phyloP scores from a whole-genome alignment of 2,888 invertebrate species.

The Geophilus truncorum region DNA sequence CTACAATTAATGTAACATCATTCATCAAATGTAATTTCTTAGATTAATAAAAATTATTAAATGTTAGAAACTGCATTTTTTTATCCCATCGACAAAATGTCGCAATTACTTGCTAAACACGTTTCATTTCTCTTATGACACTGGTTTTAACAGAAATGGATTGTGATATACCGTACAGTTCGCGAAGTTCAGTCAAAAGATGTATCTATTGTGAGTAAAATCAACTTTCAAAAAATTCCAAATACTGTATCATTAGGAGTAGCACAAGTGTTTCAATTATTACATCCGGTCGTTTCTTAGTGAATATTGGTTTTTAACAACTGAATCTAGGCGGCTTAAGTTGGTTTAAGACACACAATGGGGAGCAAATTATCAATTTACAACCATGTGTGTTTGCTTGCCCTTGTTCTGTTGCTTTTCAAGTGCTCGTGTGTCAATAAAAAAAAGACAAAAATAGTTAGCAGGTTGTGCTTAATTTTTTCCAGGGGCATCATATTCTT shows the following conservation, averaged over 20 bases:
- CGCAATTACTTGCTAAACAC: not conserved
- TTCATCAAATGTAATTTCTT: conserved; percentile 22
- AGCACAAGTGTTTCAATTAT: not conserved
- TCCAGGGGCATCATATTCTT: not conserved
- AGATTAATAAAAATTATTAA: conserved; percentile 25
- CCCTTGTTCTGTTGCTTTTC: not conserved
- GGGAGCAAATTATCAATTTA: not conserved
- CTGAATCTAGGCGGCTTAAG: not conserved
- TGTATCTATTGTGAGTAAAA: not conserved
- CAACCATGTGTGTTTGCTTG: not conserved
- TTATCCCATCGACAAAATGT: not conserved
- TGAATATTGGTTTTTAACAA: not conserved
- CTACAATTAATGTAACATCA: not conserved
- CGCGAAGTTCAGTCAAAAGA: not conserved
- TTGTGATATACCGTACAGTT: not conserved
- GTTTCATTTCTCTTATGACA: not conserved
- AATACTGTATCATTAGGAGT: not conserved
- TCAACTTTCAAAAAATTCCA: no score
- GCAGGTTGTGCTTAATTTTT: not conserved
- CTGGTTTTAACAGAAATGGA: no score
- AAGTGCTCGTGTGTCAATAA: not conserved
- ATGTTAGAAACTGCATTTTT: not conserved
- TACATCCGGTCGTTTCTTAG: not conserved
- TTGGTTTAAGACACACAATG: not conserved
- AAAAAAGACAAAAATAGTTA: not conserved